A percentile compares a stretch with the other conserved stretches of the same genome.
phyloP scores from a whole-genome alignment of 2,113 vertebrate genomes.

The Epinephelus fuscoguttatus region DNA sequence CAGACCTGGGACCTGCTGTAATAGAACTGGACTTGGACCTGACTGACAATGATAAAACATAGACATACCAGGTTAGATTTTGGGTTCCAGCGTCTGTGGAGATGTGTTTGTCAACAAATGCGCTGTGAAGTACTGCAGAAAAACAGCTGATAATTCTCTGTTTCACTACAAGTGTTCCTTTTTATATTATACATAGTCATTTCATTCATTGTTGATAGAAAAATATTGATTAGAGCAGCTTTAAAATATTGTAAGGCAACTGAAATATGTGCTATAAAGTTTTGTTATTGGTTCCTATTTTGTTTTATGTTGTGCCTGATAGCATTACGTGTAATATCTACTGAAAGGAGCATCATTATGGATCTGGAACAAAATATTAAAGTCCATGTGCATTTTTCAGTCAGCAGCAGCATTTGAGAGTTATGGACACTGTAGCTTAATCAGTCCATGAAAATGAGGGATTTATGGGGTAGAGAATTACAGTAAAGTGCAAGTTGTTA shows the following conservation, averaged over 20 bases:
- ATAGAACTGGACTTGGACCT: too few relatives aligned
- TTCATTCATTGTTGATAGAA: not conserved
- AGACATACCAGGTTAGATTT: too few relatives aligned
- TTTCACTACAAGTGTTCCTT: not conserved
- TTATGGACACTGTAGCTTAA: not conserved
- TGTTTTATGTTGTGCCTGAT: not conserved
- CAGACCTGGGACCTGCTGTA: too few relatives aligned
- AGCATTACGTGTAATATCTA: not conserved
- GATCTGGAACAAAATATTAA: not conserved
- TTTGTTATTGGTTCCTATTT: not conserved
- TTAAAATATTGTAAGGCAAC: not conserved
- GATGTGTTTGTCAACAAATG: not conserved
- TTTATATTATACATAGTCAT: not conserved
- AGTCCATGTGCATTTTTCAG: not conserved
- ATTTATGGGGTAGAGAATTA: not conserved
- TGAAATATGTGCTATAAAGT: not conserved
- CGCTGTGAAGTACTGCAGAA: not conserved
- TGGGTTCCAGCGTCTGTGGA: not conserved
- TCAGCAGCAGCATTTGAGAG: not conserved
- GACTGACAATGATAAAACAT: too few relatives aligned
- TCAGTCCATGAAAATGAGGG: slow-evolving; percentile 25
- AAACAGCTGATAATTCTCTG: not conserved
- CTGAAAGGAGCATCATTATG: not conserved
- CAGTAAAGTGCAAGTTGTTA: not conserved
- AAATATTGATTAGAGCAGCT: not conserved